Conservation (phyloP, 2,113 vertebrate species). For the Nothobranchius kuhntae region DNA sequence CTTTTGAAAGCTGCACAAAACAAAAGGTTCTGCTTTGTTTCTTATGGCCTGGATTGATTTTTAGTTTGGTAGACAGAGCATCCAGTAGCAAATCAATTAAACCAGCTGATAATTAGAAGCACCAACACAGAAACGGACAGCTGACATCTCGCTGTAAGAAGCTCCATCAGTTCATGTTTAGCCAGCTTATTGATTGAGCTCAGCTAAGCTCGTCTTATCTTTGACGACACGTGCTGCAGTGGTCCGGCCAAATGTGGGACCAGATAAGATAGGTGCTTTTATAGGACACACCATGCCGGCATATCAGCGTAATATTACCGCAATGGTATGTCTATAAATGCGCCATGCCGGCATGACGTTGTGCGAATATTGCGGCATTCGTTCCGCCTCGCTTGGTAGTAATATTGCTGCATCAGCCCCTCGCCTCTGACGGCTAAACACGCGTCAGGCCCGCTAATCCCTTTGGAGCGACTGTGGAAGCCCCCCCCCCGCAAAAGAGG, state of each 20-base stretch:
- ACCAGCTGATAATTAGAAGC: slow-evolving; percentile 46
- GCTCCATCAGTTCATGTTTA: slow-evolving; percentile 44
- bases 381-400: too few species aligned
- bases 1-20: not conserved
- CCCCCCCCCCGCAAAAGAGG: too few species aligned
- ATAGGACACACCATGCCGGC: too few species aligned
- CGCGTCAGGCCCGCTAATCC: too few species aligned
- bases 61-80: slow-evolving; percentile 27
- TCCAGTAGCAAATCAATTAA: slow-evolving; percentile 29
- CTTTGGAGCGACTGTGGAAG: too few species aligned
- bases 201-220: slow-evolving; percentile 60
- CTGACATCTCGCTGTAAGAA: slow-evolving; percentile 47
- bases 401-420: too few species aligned
- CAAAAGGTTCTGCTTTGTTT: slow-evolving; percentile 12
- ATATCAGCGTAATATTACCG: too few species aligned
- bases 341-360: too few species aligned
- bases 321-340: too few species aligned
- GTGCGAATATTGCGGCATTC: too few species aligned
- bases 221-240: slow-evolving; percentile 37
- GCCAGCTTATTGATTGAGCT: slow-evolving; percentile 51
- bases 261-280: slow-evolving; percentile 19
- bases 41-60: slow-evolving; percentile 17
- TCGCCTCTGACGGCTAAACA: too few species aligned
- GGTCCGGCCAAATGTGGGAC: slow-evolving; percentile 30
- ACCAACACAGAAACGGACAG: slow-evolving; percentile 45